Evolutionary conservation across 2,797 vertebrate species (phyloP).

Genomic region (Threskiornis aethiopicus): DNA sequence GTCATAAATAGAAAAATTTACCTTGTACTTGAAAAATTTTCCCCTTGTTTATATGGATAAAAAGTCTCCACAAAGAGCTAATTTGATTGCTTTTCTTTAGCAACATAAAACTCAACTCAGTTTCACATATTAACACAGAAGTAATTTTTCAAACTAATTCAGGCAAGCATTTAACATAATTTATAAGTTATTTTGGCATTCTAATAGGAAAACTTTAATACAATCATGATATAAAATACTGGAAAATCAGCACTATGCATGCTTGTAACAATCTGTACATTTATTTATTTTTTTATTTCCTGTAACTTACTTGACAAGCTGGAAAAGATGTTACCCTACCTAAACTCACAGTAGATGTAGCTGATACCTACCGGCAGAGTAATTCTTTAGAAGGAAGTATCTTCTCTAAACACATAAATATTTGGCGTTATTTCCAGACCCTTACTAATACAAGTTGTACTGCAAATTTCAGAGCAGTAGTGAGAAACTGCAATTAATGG

Average conservation of each 20-base stretch:
- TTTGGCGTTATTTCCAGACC: not conserved
- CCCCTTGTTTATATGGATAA: not conserved
- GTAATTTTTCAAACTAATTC: not conserved
- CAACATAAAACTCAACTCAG: not conserved
- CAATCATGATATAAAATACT: not conserved
- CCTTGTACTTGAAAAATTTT: not conserved
- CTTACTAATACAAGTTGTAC: not conserved
- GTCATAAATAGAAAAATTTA: not conserved
- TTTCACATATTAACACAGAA: not conserved
- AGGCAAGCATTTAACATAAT: not conserved
- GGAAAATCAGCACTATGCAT: not conserved
- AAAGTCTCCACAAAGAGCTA: not conserved
- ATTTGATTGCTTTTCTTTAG: not conserved
- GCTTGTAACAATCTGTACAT: not conserved
- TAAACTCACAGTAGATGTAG: not conserved
- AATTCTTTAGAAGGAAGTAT: no score
- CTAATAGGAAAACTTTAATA: conserved; percentile 1
- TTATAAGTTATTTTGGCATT: not conserved
- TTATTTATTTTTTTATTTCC: not conserved
- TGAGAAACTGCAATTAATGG: not conserved
- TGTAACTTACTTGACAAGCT: not conserved
- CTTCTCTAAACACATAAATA: not conserved
- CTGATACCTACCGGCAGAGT: no score
- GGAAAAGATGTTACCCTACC: not conserved
- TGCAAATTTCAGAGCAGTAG: not conserved